phyloP scores from a whole-genome alignment of 2,888 invertebrate genomes.

The Patella pellucida region DNA sequence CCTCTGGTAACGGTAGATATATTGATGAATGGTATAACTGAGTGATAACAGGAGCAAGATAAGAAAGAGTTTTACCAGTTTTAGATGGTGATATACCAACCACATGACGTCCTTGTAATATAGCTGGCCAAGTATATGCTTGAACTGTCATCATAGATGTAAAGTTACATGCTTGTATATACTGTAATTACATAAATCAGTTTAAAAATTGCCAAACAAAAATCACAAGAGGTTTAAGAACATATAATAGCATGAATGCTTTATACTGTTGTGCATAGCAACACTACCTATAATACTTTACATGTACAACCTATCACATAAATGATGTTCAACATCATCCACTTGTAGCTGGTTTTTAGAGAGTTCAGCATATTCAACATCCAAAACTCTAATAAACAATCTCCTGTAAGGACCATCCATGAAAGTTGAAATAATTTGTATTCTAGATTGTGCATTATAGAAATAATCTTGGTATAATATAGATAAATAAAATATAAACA shows the following conservation, averaged over 20 bases:
- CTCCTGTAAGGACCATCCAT: too few species aligned
- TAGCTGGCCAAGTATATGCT: conserved; percentile 80
- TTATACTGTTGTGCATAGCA: neutral
- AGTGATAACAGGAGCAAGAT: conserved; percentile 79
- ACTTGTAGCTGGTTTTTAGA: too few species aligned
- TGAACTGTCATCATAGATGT: conserved; percentile 76
- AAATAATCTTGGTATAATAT: too few species aligned
- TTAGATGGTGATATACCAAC: conserved; percentile 75
- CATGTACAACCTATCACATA: too few species aligned
- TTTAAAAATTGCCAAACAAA: conserved; percentile 1
- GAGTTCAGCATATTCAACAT: too few species aligned
- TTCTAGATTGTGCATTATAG: too few species aligned
- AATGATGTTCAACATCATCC: too few species aligned
- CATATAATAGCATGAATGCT: neutral
- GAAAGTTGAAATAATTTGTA: too few species aligned
- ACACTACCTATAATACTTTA: too few species aligned
- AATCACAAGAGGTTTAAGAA: neutral
- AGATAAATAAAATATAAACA: too few species aligned
- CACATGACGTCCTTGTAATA: conserved; percentile 78
- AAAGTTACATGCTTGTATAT: conserved; percentile 50
- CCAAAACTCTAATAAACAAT: too few species aligned
- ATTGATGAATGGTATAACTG: conserved; percentile 73
- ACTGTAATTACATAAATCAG: conserved; percentile 26
- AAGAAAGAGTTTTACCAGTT: conserved; percentile 77
- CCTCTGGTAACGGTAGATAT: conserved; percentile 57